These are phyloP conservation scores for Drosophila murphyi DNA, from an alignment of 1,140 invertebrate species.

Conservation along the genomic window DNA sequence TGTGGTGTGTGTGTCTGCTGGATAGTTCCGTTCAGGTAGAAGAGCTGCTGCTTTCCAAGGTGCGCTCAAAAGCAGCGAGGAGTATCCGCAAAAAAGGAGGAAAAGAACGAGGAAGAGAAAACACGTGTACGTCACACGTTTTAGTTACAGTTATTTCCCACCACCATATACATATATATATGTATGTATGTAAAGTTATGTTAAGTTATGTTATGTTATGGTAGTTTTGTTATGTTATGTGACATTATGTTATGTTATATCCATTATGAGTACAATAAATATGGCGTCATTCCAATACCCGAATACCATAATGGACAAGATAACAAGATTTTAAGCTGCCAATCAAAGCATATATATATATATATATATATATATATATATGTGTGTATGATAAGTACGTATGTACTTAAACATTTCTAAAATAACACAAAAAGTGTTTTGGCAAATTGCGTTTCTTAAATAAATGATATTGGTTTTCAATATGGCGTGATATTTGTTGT, in stretches of 20 bases:
- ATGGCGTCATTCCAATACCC: conserved; percentile 23
- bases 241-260: too few species aligned
- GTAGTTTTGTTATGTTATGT: too few species aligned
- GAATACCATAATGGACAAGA: conserved; percentile 8
- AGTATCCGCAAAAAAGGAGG: neutral
- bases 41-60: neutral
- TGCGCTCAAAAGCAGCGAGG: neutral
- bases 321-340: conserved; percentile 5
- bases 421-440: neutral
- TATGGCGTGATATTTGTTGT: neutral
- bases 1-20: too few species aligned
- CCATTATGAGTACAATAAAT: neutral
- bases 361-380: neutral
- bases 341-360: neutral
- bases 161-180: neutral
- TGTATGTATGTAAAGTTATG: neutral
- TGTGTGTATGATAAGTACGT: neutral
- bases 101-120: conserved; percentile 1
- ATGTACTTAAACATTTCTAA: neutral
- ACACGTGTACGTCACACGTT: conserved; percentile 34
- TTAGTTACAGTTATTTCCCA: neutral
- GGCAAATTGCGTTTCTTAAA: too few species aligned
- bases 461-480: too few species aligned
- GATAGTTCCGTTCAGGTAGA: conserved; percentile 31
- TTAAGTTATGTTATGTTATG: too few species aligned